Conservation (phyloP, 2,113 vertebrate species). For the Parus major region DNA sequence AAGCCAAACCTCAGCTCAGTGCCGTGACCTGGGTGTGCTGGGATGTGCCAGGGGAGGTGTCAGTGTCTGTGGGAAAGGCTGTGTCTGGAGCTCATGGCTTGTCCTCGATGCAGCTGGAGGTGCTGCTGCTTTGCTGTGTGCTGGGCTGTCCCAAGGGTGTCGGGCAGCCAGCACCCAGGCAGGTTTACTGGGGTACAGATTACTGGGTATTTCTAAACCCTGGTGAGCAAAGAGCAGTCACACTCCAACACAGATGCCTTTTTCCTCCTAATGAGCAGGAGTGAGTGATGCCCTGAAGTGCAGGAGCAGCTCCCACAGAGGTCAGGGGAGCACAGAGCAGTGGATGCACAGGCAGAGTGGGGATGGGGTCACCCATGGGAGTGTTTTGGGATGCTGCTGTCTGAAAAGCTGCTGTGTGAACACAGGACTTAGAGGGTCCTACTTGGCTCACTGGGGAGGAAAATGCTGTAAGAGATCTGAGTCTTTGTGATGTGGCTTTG, state of each 20-base stretch:
- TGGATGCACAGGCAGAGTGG: not conserved
- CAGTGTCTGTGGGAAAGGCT: not conserved
- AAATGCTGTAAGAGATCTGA: not conserved
- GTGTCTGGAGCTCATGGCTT: not conserved
- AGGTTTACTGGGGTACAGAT: not conserved
- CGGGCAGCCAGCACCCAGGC: not conserved
- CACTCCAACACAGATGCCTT: not conserved
- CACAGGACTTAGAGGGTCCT: not conserved
- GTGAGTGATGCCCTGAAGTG: not conserved
- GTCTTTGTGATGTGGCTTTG: not conserved
- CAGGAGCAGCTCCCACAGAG: not conserved
- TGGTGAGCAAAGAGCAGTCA: not conserved
- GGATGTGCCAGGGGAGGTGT: not conserved
- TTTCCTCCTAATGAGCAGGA: not conserved
- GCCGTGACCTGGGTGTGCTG: accelerated
- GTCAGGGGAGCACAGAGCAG: not conserved
- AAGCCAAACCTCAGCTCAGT: not conserved
- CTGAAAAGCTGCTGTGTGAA: not conserved
- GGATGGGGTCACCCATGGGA: not conserved
- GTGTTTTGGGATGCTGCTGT: not conserved
- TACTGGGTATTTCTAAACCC: too few relatives aligned
- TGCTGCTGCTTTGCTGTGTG: not conserved
- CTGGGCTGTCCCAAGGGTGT: not conserved
- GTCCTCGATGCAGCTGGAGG: accelerated
- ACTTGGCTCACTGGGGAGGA: not conserved